Evolutionary conservation across 2,113 vertebrate genomes (phyloP).

Genomic region (Oryzias woworae): DNA sequence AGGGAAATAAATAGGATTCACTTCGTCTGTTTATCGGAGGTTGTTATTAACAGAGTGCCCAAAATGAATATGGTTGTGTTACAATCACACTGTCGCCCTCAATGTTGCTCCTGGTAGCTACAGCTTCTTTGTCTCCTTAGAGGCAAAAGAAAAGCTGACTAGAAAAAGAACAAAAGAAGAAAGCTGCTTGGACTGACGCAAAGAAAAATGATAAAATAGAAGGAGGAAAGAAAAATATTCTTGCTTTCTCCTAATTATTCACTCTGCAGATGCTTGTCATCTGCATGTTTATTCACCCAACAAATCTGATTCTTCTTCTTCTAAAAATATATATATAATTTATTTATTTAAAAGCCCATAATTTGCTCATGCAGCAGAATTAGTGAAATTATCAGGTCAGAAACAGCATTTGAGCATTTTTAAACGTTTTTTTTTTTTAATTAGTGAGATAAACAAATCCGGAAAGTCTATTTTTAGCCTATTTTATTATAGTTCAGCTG

Average conservation of each 20-base stretch:
- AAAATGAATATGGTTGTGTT: slow-evolving; percentile 43
- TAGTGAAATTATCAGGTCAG: slow-evolving; percentile 8
- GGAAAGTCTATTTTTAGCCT: background rate
- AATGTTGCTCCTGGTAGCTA: slow-evolving; percentile 29
- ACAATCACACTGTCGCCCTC: slow-evolving; percentile 36
- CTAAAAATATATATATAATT: too few relatives aligned
- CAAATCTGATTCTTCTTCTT: too few relatives aligned
- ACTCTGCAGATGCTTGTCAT: slow-evolving; percentile 9
- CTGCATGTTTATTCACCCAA: too few relatives aligned
- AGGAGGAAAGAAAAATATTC: background rate
- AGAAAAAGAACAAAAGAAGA: slow-evolving; percentile 10
- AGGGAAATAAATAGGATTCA: slow-evolving; percentile 38
- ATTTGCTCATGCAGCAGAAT: slow-evolving; percentile 9
- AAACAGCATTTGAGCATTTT: slow-evolving; percentile 17
- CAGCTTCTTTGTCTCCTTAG: slow-evolving; percentile 14
- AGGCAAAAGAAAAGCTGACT: slow-evolving; percentile 21
- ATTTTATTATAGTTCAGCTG: background rate
- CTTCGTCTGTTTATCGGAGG: slow-evolving; percentile 36
- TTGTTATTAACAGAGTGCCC: slow-evolving; percentile 34
- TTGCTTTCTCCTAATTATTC: background rate
- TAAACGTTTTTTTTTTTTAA: slow-evolving; percentile 18
- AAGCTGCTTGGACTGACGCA: slow-evolving; percentile 16
- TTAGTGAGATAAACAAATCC: too few relatives aligned
- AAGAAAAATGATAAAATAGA: background rate
- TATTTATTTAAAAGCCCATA: too few relatives aligned